Evolutionary conservation across 2,113 vertebrate species (phyloP).

Genomic region (Chloebia gouldiae): DNA sequence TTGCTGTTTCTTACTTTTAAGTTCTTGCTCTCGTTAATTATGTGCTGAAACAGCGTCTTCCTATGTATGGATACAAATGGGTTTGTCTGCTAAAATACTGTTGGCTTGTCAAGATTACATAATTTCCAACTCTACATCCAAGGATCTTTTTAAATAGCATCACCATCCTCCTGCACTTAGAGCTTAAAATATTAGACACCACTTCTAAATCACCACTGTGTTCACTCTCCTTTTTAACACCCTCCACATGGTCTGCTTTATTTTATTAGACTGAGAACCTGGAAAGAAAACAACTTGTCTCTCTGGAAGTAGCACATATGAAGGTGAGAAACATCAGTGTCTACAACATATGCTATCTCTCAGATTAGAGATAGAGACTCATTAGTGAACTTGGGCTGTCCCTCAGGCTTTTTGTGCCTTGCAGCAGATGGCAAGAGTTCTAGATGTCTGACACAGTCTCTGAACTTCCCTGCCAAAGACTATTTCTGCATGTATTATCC

Average conservation of each 20-base stretch:
- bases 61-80: rapidly evolving
- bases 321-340: not conserved
- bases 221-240: not conserved
- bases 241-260: not conserved
- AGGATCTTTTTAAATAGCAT: not conserved
- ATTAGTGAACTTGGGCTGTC: not conserved
- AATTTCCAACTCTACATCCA: not conserved
- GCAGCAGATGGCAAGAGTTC: not conserved
- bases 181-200: not conserved
- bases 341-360: not conserved
- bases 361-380: not conserved
- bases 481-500: not conserved
- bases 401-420: not conserved
- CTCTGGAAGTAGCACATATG: not conserved
- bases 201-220: not conserved
- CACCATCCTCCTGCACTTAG: not conserved
- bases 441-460: not conserved
- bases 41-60: not conserved
- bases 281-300: not conserved
- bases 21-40: not conserved
- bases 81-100: not conserved
- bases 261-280: not conserved
- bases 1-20: not conserved
- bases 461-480: not conserved
- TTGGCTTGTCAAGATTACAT: not conserved